Percentiles rank a stretch among this genome's conserved stretches.
Evolutionary conservation across 2,888 invertebrate genomes (phyloP).

Genomic region (Macroteleia sp.): DNA sequence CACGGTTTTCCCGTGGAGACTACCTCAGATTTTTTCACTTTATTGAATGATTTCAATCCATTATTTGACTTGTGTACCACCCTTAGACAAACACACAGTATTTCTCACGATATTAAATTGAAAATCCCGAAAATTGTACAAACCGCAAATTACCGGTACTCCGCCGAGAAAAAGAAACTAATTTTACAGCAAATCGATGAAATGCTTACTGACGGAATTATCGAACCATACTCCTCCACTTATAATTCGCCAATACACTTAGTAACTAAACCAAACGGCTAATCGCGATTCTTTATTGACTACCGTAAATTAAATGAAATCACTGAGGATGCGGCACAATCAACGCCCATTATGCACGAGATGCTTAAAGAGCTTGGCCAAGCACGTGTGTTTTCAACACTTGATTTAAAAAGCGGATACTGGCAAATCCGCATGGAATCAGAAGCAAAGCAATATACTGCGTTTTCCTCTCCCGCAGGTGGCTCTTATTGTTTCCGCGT

Average conservation of each 20-base stretch:
- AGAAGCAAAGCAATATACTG: neutral
- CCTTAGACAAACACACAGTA: too few relatives aligned
- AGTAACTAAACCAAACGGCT: slow-evolving; percentile 46
- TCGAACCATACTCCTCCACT: neutral
- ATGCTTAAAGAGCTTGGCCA: slow-evolving; percentile 66
- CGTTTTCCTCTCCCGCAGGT: slow-evolving; percentile 35
- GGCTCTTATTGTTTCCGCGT: slow-evolving; percentile 72
- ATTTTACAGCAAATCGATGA: slow-evolving; percentile 13
- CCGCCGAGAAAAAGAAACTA: too few relatives aligned
- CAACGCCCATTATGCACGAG: slow-evolving; percentile 54
- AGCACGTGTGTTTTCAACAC: slow-evolving; percentile 68
- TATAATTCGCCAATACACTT: slow-evolving; percentile 58
- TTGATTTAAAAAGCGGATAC: slow-evolving; percentile 72
- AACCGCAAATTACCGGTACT: too few relatives aligned
- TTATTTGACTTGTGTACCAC: too few relatives aligned
- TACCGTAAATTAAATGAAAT: slow-evolving; percentile 64
- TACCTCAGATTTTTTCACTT: too few relatives aligned
- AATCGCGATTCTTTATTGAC: slow-evolving; percentile 50
- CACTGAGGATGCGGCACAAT: slow-evolving; percentile 53
- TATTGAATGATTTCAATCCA: too few relatives aligned
- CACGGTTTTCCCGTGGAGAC: too few relatives aligned
- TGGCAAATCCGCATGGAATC: slow-evolving; percentile 73
- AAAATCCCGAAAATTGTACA: too few relatives aligned
- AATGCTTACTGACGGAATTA: slow-evolving; percentile 6
- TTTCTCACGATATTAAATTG: too few relatives aligned